Evolutionary conservation across 2,888 invertebrate genomes (phyloP).

Genomic region (Rhagonycha fulva): DNA sequence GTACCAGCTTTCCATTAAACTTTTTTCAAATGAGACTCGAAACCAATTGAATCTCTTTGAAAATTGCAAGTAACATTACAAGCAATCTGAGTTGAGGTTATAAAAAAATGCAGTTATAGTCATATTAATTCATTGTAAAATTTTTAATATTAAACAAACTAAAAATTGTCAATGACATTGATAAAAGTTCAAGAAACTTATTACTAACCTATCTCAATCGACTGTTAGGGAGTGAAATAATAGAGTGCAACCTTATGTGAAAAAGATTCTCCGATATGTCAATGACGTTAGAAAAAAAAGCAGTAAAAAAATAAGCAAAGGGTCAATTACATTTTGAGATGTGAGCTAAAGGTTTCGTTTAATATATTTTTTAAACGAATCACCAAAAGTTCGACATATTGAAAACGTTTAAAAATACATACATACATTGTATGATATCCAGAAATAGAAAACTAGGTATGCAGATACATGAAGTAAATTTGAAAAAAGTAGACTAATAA

Average conservation of each 20-base stretch:
- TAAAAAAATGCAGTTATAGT: no score
- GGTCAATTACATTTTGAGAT: constrained; percentile 10
- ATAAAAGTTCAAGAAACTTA: not conserved
- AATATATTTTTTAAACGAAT: not conserved
- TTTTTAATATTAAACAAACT: not conserved
- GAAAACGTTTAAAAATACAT: not conserved
- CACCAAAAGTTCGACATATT: not conserved
- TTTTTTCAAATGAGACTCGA: no score
- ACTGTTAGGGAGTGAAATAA: constrained; percentile 3
- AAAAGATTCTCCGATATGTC: constrained; percentile 18
- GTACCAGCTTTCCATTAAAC: no score
- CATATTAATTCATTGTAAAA: no score
- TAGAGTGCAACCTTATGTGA: constrained; percentile 21
- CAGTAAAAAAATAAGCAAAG: constrained; percentile 8
- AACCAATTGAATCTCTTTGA: no score
- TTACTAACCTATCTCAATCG: constrained; percentile 16
- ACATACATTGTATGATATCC: not conserved
- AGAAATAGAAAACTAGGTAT: not conserved
- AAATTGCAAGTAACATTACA: no score
- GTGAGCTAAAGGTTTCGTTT: not conserved
- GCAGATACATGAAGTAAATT: not conserved
- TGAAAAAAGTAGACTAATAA: not conserved
- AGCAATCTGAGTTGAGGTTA: no score
- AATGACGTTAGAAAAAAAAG: constrained; percentile 15
- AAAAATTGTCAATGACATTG: not conserved